These are phyloP conservation scores for Eurosta solidaginis DNA, from an alignment of 1,140 invertebrate genomes.

Conservation along the genomic window DNA sequence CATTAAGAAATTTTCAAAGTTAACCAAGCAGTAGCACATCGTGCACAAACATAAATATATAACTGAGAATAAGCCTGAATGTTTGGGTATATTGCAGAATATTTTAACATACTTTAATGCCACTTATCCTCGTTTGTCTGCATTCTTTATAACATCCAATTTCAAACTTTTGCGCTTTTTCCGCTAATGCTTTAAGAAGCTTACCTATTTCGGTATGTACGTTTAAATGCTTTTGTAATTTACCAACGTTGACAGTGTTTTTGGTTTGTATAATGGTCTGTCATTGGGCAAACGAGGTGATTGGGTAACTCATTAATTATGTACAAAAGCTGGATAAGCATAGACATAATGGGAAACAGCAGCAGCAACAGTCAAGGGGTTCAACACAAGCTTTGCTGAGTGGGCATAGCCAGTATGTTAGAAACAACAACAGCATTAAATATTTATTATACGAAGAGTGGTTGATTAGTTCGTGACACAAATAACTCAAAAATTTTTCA, in stretches of 20 bases:
- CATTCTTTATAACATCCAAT: neutral
- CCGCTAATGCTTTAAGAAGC: neutral
- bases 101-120: neutral
- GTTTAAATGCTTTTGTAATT: neutral
- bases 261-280: neutral
- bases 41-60: no score
- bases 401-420: no score
- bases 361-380: no score
- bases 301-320: conserved; percentile 18
- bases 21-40: neutral
- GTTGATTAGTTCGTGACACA: no score
- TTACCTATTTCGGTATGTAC: neutral
- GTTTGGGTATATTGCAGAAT: neutral
- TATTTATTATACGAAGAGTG: no score
- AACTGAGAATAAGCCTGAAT: neutral
- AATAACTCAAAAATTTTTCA: no score
- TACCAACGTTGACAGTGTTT: neutral
- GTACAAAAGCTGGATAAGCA: neutral
- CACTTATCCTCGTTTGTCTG: neutral
- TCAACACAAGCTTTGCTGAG: no score
- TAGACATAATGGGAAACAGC: no score
- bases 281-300: neutral
- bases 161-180: neutral
- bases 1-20: neutral
- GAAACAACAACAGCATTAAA: no score